Base-by-base conservation (phyloP, 2,113 vertebrate genomes). In the Regulus satrapa region DNA sequence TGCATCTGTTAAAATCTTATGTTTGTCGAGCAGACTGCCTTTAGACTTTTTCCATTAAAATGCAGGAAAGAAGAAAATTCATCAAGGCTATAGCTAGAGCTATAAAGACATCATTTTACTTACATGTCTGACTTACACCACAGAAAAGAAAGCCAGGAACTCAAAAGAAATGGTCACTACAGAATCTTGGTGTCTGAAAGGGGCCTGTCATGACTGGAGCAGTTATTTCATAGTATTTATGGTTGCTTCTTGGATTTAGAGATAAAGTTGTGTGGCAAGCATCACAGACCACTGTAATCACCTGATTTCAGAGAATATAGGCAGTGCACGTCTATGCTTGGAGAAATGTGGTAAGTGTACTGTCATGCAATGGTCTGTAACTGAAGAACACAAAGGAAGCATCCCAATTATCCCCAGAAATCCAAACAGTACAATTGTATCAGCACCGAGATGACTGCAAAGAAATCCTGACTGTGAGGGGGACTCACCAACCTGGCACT, bases 1-100 rank as follows among this genome's bases (percentile, higher is more conserved):
- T 74, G 64, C 95, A 95, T 96, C 94, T 97, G 92, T 91, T 91
- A 66, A 91, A 95, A 94, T 84, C 55, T 56, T 71, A 14, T 20
- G 18, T 69, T 72, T 73, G 67, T 43, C 55, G 59, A 92, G 66
- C 55, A 94, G 88, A 74, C 49, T 88, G 78, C 63, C 55, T 94
- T 43, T 54, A 76, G 40, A 95, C 32, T 80, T 85, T 38, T 83
- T 20, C 38, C 28, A 69, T 49, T 90, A 76, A 88, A 91, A 45
- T 21, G 34, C 61, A 82, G 36, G 72, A 81, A 82, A 75, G 36
- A 85, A 76, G 18, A 52, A 69, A 75, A 77, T 28, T 54, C 48
- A 78, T 43, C 43, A 77, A 84, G 14, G 63, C 25, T 69, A 51
- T 8, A 88, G 67, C 48, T 71, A 63, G 32, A 85, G 66, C 55